These are phyloP conservation scores for Pseudorhiza aurosa DNA, from an alignment of 30 jellyfish, hydroid and myxozoan genomes.

Conservation along the genomic window DNA sequence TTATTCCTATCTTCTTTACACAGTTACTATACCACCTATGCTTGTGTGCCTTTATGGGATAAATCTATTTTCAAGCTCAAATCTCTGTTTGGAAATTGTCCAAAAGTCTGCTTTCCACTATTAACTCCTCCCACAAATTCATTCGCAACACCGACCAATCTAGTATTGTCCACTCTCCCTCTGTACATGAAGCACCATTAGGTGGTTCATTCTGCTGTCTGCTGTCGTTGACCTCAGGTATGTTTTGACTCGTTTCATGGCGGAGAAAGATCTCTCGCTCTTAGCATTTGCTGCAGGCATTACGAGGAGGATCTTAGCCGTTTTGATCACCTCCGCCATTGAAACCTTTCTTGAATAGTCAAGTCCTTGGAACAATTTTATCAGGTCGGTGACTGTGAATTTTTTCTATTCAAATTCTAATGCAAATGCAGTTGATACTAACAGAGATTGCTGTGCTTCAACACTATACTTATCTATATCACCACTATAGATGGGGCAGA, in stretches of 20 bases:
- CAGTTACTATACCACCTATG: no score
- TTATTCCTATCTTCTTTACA: no score
- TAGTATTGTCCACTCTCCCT: neutral
- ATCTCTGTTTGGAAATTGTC: no score
- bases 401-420: conserved; percentile 1
- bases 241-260: neutral
- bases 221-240: neutral
- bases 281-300: no score
- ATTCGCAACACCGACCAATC: no score
- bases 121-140: neutral
- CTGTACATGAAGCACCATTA: no score
- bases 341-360: conserved; percentile 19
- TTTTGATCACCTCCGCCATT: conserved; percentile 8
- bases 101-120: neutral
- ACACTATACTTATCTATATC: conserved; percentile 11
- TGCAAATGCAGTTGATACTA: conserved; percentile 11
- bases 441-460: conserved; percentile 10
- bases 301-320: neutral
- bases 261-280: no score
- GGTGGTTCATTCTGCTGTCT: neutral
- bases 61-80: no score
- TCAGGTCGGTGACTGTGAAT: conserved; percentile 24
- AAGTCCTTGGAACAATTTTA: no score
- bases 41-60: no score
- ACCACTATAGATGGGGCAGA: conserved; percentile 24